Base-by-base conservation (phyloP, 2,888 invertebrate genomes). In the Tenthredo amoena region DNA sequence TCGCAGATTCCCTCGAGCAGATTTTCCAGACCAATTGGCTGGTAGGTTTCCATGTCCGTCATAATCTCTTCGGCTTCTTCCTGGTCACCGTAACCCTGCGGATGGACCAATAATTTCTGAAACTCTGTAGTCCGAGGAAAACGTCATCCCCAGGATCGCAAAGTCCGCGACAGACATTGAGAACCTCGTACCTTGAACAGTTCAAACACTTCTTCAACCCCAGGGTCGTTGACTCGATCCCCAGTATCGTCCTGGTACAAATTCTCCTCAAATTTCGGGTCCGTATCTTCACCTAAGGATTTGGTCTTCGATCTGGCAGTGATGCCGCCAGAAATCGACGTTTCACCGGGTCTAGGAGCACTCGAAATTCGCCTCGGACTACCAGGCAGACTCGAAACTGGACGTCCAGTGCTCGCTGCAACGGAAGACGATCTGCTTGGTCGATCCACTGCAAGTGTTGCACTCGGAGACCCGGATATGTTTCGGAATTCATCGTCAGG, bases 1-100 rank as follows among this genome's bases (percentile, higher is more conserved):
- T 88, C 89, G 88, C 90, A 90, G 81, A 88, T 88, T 50, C 88
- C 90, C 7, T 87, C 84, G 18, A 88, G 86, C 86, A 87, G 68
- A 71, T 86, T 87, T 81, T 87, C 88, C 5, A 89, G 88, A 21
- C 87, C 88, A 82, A 88, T 86, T 3, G 87, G 86, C 58, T 87
- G 86, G 88, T 88, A 89, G 40, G 31, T 68, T 65, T 85, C 68
- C 71, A 82, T 72, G 31, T 79, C 85, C 15, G 88, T 87, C 71
- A 50, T 85, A 15, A 43, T 87, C 47, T 83, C 85, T 18, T 58
- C 65, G n/a, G 86, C 85, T 43, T 88, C 87, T 15, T 55, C 84
- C 18, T 65, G 68, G 26, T 68, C 86, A 7, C 21, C 74, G 62
- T 81, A 81, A 12, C 40, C 81, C 81, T 81, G 5, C 12, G 9